Percentiles rank a stretch among this genome's conserved stretches.
These are phyloP conservation scores for Xylocopa sonorina DNA, from an alignment of 1,140 invertebrate genomes.

Conservation along the genomic window DNA sequence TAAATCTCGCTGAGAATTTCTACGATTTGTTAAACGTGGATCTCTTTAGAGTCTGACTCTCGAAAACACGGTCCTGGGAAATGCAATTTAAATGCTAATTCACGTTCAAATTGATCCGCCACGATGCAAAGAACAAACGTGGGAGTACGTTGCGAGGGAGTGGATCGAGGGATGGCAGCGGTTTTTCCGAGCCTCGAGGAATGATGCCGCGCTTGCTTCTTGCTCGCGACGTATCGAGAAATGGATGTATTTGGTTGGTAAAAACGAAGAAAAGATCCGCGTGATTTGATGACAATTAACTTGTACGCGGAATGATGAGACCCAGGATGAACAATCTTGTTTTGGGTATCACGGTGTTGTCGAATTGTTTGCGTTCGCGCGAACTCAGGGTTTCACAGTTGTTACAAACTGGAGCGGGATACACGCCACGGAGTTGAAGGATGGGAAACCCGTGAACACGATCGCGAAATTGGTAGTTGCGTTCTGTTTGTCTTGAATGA, in stretches of 20 bases:
- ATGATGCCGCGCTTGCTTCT: background rate
- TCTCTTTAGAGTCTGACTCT: too few species aligned
- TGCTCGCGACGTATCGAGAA: background rate
- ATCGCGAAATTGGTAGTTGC: background rate
- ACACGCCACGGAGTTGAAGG: background rate
- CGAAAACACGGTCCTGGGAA: too few species aligned
- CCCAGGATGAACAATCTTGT: too few species aligned
- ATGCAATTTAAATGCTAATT: too few species aligned
- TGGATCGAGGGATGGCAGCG: too few species aligned
- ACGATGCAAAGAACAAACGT: too few species aligned
- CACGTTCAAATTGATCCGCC: too few species aligned
- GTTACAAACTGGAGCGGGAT: background rate
- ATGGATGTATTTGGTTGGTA: background rate
- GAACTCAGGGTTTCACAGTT: background rate
- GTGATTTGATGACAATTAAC: background rate
- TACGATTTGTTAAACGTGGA: too few species aligned
- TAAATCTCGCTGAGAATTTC: background rate
- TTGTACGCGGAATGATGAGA: too few species aligned
- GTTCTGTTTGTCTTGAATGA: background rate
- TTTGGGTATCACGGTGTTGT: background rate
- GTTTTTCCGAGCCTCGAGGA: too few species aligned
- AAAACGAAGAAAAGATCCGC: background rate
- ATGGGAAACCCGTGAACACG: background rate
- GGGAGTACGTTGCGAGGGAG: too few species aligned
- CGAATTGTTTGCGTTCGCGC: background rate